These are phyloP conservation scores for Molossus molossus DNA, from an alignment of 2,797 vertebrate species.

Conservation along the genomic window DNA sequence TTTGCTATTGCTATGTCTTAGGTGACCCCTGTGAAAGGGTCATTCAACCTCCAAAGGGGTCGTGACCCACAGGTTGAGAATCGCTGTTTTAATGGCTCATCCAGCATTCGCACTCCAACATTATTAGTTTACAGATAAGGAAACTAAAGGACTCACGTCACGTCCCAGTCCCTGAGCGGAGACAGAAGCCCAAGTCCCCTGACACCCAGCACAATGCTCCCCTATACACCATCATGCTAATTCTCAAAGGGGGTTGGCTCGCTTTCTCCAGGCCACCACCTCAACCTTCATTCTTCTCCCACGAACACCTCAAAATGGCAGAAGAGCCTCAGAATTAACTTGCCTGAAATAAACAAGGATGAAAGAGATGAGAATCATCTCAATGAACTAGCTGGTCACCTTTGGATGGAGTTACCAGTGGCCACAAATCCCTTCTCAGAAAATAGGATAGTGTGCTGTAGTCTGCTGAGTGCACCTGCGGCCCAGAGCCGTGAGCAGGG, in stretches of 20 bases:
- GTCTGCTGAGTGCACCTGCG: background rate
- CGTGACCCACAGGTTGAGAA: too few species aligned
- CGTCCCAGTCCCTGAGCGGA: background rate
- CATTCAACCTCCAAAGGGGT: too few species aligned
- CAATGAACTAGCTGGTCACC: background rate
- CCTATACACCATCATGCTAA: background rate
- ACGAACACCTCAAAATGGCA: background rate
- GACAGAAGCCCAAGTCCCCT: background rate
- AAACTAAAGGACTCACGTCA: background rate
- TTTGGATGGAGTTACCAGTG: background rate
- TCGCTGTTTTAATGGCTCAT: background rate
- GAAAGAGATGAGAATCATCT: background rate
- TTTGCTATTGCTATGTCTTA: too few species aligned
- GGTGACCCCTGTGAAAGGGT: too few species aligned
- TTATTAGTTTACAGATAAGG: constrained; percentile 31
- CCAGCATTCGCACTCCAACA: background rate
- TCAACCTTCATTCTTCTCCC: background rate
- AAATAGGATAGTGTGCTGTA: background rate
- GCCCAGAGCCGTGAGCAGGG: background rate
- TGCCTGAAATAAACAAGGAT: background rate
- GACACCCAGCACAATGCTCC: background rate
- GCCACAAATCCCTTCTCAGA: constrained; percentile 52
- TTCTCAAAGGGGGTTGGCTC: background rate
- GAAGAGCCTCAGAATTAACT: constrained; percentile 16
- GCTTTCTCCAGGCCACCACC: background rate